A percentile compares a stretch with the other conserved stretches of the same genome.
These are phyloP conservation scores for Pheosia tremula DNA, from an alignment of 2,888 invertebrate species.

Conservation along the genomic window DNA sequence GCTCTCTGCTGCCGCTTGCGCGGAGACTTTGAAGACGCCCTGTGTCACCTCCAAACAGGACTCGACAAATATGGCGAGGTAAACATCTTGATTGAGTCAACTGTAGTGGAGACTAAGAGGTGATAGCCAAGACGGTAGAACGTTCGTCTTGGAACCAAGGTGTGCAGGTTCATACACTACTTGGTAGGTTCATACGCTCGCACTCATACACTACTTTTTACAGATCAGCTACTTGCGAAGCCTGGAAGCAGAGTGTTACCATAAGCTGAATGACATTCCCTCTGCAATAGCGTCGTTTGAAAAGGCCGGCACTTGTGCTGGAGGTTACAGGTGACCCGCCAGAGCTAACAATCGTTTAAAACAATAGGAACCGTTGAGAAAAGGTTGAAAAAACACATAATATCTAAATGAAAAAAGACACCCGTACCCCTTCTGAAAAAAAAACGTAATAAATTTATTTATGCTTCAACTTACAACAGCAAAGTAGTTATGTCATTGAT, in stretches of 20 bases:
- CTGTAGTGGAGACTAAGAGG: too few relatives aligned
- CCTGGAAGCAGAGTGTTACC: constrained; percentile 68
- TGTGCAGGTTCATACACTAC: not conserved
- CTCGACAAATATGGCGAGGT: constrained; percentile 68
- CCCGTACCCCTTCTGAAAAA: too few relatives aligned
- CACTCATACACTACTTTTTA: constrained; percentile 3
- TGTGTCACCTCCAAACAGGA: constrained; percentile 60
- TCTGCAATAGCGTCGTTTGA: constrained; percentile 52
- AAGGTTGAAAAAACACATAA: too few relatives aligned
- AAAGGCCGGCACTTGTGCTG: constrained; percentile 48
- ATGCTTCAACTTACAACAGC: too few relatives aligned
- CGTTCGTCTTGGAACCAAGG: too few relatives aligned
- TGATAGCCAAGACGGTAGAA: not conserved
- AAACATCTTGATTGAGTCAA: constrained; percentile 10
- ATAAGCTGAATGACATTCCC: constrained; percentile 47
- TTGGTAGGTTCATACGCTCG: not conserved
- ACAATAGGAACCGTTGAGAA: too few relatives aligned
- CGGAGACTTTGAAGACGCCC: constrained; percentile 56
- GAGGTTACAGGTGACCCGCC: constrained; percentile 59
- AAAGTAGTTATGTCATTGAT: too few relatives aligned
- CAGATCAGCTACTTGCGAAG: constrained; percentile 63
- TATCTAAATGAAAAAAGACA: too few relatives aligned
- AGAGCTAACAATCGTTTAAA: not conserved
- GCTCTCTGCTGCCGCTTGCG: constrained; percentile 65
- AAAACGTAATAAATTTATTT: too few relatives aligned